Evolutionary conservation across 92 coral and sea anemone genomes (phyloP).

Genomic region (Pocillopora grandis): DNA sequence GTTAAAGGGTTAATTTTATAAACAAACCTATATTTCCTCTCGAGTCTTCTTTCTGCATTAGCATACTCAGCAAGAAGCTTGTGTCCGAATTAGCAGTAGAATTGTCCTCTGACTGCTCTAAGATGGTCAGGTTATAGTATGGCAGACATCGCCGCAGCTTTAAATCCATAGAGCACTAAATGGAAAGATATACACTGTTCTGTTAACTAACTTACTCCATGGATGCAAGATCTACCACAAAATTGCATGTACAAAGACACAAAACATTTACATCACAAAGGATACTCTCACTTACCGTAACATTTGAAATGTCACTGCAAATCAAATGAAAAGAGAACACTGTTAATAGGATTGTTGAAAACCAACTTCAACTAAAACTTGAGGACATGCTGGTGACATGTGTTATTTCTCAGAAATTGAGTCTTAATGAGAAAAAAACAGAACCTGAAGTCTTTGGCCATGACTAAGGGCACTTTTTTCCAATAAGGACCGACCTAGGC

Average conservation of each 20-base stretch:
- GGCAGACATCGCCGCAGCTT: conserved; percentile 89
- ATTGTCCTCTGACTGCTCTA: conserved; percentile 62
- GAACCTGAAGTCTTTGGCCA: too few relatives aligned
- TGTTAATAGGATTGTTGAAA: background rate
- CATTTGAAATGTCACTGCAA: conserved; percentile 68
- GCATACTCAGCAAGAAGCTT: conserved; percentile 73
- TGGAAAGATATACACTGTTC: background rate
- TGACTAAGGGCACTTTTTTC: too few relatives aligned
- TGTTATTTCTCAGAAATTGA: too few relatives aligned
- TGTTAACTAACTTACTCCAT: background rate
- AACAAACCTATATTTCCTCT: conserved; percentile 78
- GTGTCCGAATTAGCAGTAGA: conserved; percentile 69
- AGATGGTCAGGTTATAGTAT: conserved; percentile 73
- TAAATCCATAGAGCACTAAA: conserved; percentile 85
- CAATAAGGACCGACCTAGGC: too few relatives aligned
- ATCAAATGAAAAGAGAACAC: background rate
- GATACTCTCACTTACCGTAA: conserved; percentile 49
- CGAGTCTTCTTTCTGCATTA: conserved; percentile 86
- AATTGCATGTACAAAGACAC: too few relatives aligned
- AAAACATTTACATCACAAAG: background rate
- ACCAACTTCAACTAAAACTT: background rate
- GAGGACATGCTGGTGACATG: background rate
- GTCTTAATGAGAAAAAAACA: too few relatives aligned
- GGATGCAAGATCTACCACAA: too few relatives aligned
- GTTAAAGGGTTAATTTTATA: background rate